These are phyloP conservation scores for Tanytarsus gracilentus DNA, from an alignment of 2,888 invertebrate species.

Conservation along the genomic window DNA sequence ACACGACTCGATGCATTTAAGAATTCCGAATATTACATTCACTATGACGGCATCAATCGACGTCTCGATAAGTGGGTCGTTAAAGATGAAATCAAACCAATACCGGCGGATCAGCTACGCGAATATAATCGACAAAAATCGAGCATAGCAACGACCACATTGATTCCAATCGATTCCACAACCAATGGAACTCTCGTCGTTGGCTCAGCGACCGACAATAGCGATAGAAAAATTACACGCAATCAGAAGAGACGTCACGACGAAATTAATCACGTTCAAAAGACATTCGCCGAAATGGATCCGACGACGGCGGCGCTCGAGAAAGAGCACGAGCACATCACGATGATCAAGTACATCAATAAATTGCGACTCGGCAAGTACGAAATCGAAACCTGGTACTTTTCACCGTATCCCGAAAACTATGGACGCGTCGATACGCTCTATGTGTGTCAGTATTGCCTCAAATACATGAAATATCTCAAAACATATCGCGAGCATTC, in stretches of 20 bases:
- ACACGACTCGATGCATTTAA: slow-evolving; percentile 62
- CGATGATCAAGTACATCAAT: slow-evolving; percentile 47
- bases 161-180: neutral
- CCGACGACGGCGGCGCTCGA: slow-evolving; percentile 93
- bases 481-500: too few relatives aligned
- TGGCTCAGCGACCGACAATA: slow-evolving; percentile 50
- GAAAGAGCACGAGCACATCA: slow-evolving; percentile 90
- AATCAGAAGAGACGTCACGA: slow-evolving; percentile 96
- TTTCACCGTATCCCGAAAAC: too few relatives aligned
- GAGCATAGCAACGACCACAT: neutral
- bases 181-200: slow-evolving; percentile 38
- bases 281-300: slow-evolving; percentile 94
- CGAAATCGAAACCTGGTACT: too few relatives aligned
- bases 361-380: slow-evolving; percentile 80
- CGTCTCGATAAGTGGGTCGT: slow-evolving; percentile 95
- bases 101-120: neutral
- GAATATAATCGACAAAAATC: slow-evolving; percentile 2
- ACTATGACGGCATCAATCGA: slow-evolving; percentile 92
- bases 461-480: too few relatives aligned
- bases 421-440: too few relatives aligned
- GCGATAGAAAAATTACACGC: slow-evolving; percentile 85
- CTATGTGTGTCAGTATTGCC: too few relatives aligned
- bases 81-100: slow-evolving; percentile 64
- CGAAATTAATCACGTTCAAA: slow-evolving; percentile 97
- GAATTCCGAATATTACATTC: slow-evolving; percentile 88